A percentile compares a stretch with the other conserved stretches of the same genome.
Evolutionary conservation across 2,888 invertebrate species (phyloP).

Genomic region (Anthophora plumipes): DNA sequence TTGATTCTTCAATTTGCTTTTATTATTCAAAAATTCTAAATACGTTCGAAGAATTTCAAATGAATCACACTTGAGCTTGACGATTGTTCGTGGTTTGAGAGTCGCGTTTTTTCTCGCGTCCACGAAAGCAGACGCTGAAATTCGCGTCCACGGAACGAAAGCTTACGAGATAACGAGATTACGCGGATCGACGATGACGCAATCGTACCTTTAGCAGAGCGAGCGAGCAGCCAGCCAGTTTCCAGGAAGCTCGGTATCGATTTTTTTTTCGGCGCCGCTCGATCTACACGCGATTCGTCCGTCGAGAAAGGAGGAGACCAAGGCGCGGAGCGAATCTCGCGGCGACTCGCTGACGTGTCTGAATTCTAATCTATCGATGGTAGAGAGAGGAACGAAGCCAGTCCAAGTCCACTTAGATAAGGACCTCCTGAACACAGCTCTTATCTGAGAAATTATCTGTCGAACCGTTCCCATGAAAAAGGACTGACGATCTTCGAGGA

Average conservation of each 20-base stretch:
- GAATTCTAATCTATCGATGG: conserved; percentile 62
- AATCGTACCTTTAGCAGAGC: conserved; percentile 9
- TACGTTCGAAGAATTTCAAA: too few relatives aligned
- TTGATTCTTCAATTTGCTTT: too few relatives aligned
- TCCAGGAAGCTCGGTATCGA: conserved; percentile 60
- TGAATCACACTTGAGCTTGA: too few relatives aligned
- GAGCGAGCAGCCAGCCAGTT: conserved; percentile 29
- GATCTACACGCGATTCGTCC: conserved; percentile 27
- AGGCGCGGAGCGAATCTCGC: conserved; percentile 22
- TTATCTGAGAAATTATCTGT: conserved; percentile 49
- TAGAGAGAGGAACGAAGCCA: conserved; percentile 30
- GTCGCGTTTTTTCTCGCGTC: neutral
- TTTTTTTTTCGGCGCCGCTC: conserved; percentile 36
- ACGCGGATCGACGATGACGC: conserved; percentile 63
- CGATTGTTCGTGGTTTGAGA: too few relatives aligned
- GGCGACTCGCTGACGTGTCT: conserved; percentile 64
- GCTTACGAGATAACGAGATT: conserved; percentile 68
- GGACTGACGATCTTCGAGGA: conserved; percentile 20
- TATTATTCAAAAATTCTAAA: too few relatives aligned
- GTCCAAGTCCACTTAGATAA: conserved; percentile 71
- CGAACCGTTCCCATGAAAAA: conserved; percentile 21
- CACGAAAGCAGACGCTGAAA: neutral
- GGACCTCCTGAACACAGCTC: conserved; percentile 56
- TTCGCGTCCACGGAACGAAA: conserved; percentile 39
- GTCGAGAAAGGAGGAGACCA: neutral